A percentile compares a stretch with the other conserved stretches of the same genome.
These are phyloP conservation scores for Cactoblastis cactorum DNA, from an alignment of 2,888 invertebrate species.

Conservation along the genomic window DNA sequence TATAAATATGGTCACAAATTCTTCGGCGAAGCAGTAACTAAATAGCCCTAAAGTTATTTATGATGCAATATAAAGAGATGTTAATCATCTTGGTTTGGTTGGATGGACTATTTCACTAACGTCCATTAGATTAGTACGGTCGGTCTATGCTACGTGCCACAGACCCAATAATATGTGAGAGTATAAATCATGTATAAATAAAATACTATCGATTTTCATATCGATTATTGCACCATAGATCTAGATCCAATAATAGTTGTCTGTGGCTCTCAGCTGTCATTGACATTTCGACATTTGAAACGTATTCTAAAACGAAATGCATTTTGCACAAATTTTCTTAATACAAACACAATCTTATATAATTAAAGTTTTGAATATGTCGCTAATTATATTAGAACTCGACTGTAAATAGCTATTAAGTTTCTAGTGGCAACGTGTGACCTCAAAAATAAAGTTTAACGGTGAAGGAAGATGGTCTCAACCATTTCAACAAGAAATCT, in stretches of 20 bases:
- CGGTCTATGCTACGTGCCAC: too few species aligned
- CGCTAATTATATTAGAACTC: constrained; percentile 14
- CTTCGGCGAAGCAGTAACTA: too few species aligned
- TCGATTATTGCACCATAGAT: constrained; percentile 64
- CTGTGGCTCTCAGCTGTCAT: constrained; percentile 70
- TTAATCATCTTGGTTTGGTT: too few species aligned
- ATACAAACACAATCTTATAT: constrained; percentile 44
- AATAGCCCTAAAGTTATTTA: too few species aligned
- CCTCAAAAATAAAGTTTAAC: constrained; percentile 20
- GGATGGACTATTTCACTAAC: too few species aligned
- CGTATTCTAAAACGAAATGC: constrained; percentile 54
- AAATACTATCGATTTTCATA: constrained; percentile 48
- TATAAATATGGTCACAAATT: too few species aligned
- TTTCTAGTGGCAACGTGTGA: constrained; percentile 20
- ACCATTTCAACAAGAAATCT: constrained; percentile 67
- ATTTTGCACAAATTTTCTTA: constrained; percentile 39
- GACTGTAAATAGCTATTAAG: constrained; percentile 13
- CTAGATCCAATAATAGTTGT: constrained; percentile 39
- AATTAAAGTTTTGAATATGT: constrained; percentile 24
- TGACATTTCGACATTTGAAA: constrained; percentile 65
- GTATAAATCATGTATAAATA: too few species aligned
- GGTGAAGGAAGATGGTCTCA: constrained; percentile 60
- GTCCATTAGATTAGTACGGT: too few species aligned
- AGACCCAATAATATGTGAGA: too few species aligned
- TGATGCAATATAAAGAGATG: too few species aligned